These are phyloP conservation scores for Thalpophila matura DNA, from an alignment of 2,888 invertebrate species.

Conservation along the genomic window DNA sequence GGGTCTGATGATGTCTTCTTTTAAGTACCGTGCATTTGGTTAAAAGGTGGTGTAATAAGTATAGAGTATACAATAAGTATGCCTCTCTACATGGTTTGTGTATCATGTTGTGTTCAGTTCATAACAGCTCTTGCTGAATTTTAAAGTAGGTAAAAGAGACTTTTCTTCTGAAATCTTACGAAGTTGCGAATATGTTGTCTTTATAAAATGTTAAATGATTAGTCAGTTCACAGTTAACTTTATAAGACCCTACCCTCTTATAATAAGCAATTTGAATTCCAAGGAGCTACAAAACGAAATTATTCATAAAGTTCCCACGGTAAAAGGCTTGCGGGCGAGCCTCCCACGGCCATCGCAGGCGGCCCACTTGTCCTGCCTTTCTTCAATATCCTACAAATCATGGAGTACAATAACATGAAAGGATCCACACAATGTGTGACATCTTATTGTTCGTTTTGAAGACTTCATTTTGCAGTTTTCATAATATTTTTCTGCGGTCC, in stretches of 20 bases:
- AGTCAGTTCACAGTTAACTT: no score
- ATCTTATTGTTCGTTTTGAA: constrained; percentile 44
- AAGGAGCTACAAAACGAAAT: constrained; percentile 27
- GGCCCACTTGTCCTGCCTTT: constrained; percentile 56
- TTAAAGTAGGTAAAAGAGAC: no score
- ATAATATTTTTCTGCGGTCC: constrained; percentile 3
- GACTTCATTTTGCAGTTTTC: constrained; percentile 27
- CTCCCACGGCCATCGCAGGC: constrained; percentile 70
- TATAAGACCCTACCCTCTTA: neutral
- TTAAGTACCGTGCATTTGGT: constrained; percentile 10
- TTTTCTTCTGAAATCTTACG: no score
- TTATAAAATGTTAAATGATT: no score
- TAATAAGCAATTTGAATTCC: constrained; percentile 21
- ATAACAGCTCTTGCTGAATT: no score
- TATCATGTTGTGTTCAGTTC: no score
- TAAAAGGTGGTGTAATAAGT: constrained; percentile 10
- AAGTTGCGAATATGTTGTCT: no score
- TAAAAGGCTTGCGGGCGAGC: constrained; percentile 64
- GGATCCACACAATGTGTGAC: constrained; percentile 35
- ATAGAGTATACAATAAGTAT: neutral
- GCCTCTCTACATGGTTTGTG: no score
- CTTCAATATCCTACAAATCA: constrained; percentile 51
- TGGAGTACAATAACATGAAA: constrained; percentile 22
- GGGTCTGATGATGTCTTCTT: constrained; percentile 30
- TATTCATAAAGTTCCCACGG: constrained; percentile 70